Evolutionary conservation across 2,797 vertebrate species (phyloP).

Genomic region (Myoxocephalus aenaeus): DNA sequence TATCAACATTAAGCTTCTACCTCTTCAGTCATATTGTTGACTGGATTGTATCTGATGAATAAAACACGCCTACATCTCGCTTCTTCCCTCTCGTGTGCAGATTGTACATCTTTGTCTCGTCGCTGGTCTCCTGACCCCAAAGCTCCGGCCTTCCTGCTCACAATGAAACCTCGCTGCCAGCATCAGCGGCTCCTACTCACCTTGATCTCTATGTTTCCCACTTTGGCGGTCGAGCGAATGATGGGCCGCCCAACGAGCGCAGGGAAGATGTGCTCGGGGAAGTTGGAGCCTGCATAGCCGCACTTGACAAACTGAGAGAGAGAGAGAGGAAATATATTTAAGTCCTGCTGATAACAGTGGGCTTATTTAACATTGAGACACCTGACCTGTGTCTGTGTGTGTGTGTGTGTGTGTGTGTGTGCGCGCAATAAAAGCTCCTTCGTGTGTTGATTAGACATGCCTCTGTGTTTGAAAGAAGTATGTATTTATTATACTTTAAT

Average conservation of each 20-base stretch:
- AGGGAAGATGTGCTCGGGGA: constrained; percentile 90
- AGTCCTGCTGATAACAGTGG: constrained; percentile 4
- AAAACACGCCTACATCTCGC: not conserved
- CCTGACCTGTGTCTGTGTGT: too few species aligned
- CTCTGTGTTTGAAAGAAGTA: too few species aligned
- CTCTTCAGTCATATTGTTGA: too few species aligned
- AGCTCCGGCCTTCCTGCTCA: too few species aligned
- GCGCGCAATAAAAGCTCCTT: too few species aligned
- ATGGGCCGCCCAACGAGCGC: constrained; percentile 88
- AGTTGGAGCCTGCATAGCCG: constrained; percentile 89
- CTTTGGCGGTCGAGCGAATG: constrained; percentile 88
- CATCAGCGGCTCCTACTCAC: constrained; percentile 21
- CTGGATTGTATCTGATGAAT: too few species aligned
- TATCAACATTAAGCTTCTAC: too few species aligned
- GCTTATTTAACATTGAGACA: constrained; percentile 7
- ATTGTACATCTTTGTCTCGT: too few species aligned
- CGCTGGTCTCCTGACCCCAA: too few species aligned
- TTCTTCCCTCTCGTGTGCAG: not conserved
- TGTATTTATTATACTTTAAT: too few species aligned
- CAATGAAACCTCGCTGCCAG: too few species aligned
- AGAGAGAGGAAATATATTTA: constrained; percentile 16
- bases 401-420: not conserved
- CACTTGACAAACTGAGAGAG: constrained; percentile 87
- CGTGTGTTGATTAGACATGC: too few species aligned
- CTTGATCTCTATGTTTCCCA: constrained; percentile 90